These are phyloP conservation scores for Acanthoscelides obtectus DNA, from an alignment of 2,888 invertebrate genomes.

Conservation along the genomic window DNA sequence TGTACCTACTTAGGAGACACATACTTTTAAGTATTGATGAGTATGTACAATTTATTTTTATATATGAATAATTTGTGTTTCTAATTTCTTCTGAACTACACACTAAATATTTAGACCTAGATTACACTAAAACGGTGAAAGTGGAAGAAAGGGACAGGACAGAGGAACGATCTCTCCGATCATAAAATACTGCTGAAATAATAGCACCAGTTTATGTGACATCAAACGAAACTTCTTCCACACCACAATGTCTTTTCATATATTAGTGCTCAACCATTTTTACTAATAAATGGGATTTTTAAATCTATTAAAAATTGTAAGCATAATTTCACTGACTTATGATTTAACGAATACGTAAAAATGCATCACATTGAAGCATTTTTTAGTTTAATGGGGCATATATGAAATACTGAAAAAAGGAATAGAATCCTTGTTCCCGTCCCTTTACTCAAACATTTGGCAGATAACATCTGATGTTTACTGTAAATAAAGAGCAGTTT, in stretches of 20 bases:
- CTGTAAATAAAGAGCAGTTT: slow-evolving; percentile 29
- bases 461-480: slow-evolving; percentile 46
- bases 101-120: slow-evolving; percentile 46
- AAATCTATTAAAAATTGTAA: no score
- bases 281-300: no score
- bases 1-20: slow-evolving; percentile 3
- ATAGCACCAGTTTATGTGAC: not conserved
- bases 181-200: not conserved
- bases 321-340: no score
- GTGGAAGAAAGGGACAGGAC: slow-evolving; percentile 35
- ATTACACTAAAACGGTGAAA: slow-evolving; percentile 42
- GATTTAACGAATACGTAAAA: no score
- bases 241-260: not conserved
- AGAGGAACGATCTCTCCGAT: not conserved
- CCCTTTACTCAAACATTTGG: slow-evolving; percentile 43
- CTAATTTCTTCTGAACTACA: slow-evolving; percentile 36
- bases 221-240: not conserved
- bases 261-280: not conserved
- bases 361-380: not conserved
- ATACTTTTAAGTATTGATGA: slow-evolving; percentile 12
- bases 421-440: slow-evolving; percentile 36
- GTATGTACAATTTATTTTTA: slow-evolving; percentile 18
- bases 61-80: slow-evolving; percentile 16
- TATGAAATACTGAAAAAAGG: slow-evolving; percentile 7
- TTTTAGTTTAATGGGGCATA: not conserved